Conservation (phyloP, 2,113 vertebrate genomes). For the Platichthys flesus region DNA sequence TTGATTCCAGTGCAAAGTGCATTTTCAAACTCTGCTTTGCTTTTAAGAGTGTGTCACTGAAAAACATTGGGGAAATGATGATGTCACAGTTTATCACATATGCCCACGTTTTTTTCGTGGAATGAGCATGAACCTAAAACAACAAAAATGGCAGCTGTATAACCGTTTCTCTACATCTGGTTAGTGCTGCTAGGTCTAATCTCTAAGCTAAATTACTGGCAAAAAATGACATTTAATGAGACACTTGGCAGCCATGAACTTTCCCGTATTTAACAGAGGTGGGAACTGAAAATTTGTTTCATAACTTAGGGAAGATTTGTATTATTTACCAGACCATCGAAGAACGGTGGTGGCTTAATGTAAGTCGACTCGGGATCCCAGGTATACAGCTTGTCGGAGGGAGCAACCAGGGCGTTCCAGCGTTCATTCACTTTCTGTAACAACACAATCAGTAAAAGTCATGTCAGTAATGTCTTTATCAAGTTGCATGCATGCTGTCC, state of each 20-base stretch:
- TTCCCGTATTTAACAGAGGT: neutral
- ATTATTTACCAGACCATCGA: slow-evolving; percentile 89
- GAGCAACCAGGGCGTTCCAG: slow-evolving; percentile 91
- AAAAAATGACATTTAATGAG: too few relatives aligned
- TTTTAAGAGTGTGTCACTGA: too few relatives aligned
- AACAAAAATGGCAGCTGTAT: too few relatives aligned
- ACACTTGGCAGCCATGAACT: neutral
- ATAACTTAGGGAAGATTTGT: neutral
- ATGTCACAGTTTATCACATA: too few relatives aligned
- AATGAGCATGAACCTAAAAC: too few relatives aligned
- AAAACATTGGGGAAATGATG: too few relatives aligned
- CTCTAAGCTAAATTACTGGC: too few relatives aligned
- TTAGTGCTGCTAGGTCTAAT: too few relatives aligned
- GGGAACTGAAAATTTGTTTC: neutral
- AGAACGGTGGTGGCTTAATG: slow-evolving; percentile 98
- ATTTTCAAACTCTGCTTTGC: too few relatives aligned
- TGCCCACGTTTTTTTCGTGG: too few relatives aligned
- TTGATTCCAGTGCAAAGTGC: too few relatives aligned
- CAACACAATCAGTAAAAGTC: neutral
- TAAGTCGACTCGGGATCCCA: slow-evolving; percentile 96
- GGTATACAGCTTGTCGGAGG: slow-evolving; percentile 90
- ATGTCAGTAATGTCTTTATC: fast-evolving
- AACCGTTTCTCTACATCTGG: too few relatives aligned
- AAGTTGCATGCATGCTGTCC: neutral
- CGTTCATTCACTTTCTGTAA: slow-evolving; percentile 91